These are phyloP conservation scores for Heterotilapia buettikoferi DNA, from an alignment of 2,113 vertebrate genomes.

Conservation along the genomic window DNA sequence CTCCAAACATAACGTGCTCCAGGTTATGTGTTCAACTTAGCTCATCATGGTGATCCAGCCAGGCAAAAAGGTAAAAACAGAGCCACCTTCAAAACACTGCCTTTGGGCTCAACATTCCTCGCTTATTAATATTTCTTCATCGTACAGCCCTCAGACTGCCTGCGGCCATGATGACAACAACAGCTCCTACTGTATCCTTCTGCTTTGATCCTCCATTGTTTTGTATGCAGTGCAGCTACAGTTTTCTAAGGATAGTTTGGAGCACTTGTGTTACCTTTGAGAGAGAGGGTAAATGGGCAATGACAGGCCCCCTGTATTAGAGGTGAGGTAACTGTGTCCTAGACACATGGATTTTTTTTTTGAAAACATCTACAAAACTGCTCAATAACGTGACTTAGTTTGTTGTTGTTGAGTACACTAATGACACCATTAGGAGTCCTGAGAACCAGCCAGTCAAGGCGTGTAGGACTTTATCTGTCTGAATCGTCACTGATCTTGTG, in stretches of 20 bases:
- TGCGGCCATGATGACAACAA: not conserved
- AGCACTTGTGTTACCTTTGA: not conserved
- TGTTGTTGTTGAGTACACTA: not conserved
- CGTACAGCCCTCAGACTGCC: not conserved
- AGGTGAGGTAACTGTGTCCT: not conserved
- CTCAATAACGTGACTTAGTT: not conserved
- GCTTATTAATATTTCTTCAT: not conserved
- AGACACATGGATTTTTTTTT: not conserved
- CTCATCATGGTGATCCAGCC: not conserved
- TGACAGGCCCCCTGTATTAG: rapidly evolving
- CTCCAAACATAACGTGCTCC: not conserved
- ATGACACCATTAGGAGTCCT: not conserved
- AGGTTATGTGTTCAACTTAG: not conserved
- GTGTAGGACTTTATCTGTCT: not conserved
- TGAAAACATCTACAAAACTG: not conserved
- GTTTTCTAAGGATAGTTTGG: not conserved
- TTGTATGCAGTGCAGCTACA: not conserved
- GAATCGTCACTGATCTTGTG: not conserved
- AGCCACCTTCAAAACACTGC: not conserved
- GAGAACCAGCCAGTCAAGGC: not conserved
- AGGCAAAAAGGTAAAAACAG: not conserved
- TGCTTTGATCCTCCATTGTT: not conserved
- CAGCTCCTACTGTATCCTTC: not conserved
- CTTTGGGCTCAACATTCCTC: too few relatives aligned
- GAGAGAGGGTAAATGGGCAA: not conserved